Conservation (phyloP, 1,140 invertebrate species). For the Cataglyphis hispanica region DNA sequence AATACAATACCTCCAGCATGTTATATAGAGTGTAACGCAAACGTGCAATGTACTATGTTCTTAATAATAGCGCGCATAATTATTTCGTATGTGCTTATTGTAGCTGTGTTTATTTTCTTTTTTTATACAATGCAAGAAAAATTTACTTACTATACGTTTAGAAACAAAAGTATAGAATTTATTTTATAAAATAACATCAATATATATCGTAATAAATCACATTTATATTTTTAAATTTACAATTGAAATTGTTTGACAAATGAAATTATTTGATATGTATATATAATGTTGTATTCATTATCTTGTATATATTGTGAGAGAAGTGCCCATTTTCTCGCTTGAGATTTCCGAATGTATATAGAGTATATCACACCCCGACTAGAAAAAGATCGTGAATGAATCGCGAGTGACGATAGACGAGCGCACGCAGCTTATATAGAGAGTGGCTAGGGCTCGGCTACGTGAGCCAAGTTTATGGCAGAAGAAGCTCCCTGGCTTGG, state of each 20-base stretch:
- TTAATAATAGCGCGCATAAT: background rate
- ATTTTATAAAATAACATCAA: background rate
- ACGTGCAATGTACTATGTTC: background rate
- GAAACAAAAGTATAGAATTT: background rate
- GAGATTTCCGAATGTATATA: constrained; percentile 20
- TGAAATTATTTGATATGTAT: constrained; percentile 1
- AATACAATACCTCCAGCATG: background rate
- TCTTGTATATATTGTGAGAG: background rate
- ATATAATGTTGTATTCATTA: background rate
- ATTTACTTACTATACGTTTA: background rate
- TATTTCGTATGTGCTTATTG: background rate
- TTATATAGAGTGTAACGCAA: background rate
- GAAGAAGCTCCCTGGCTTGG: constrained; percentile 44
- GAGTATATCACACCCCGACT: background rate
- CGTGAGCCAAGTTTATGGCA: constrained; percentile 52
- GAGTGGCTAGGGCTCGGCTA: constrained; percentile 15
- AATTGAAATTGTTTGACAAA: background rate
- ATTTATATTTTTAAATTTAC: background rate
- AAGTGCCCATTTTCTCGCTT: background rate
- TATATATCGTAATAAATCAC: background rate
- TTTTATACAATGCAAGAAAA: background rate
- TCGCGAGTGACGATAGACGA: constrained; percentile 45
- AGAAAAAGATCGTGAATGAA: constrained; percentile 20
- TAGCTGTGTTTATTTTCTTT: background rate
- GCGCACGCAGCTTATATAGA: constrained; percentile 23